Conservation (phyloP, 92 coral and sea anemone genomes). For the Desmophyllum pertusum region DNA sequence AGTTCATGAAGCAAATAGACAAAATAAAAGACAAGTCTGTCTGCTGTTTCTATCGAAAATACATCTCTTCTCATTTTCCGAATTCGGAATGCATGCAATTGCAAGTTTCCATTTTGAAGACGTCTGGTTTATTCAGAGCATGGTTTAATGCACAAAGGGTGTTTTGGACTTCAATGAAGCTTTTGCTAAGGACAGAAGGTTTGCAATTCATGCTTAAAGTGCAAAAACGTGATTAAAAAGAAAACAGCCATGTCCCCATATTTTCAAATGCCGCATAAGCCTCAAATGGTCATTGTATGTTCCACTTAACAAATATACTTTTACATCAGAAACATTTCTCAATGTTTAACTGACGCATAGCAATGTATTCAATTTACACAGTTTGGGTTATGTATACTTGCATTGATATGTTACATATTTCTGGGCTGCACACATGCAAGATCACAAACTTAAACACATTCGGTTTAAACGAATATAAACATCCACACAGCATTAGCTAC, state of each 20-base stretch:
- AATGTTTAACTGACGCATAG: background rate
- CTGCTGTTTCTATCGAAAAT: background rate
- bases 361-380: background rate
- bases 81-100: no score
- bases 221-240: background rate
- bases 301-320: background rate
- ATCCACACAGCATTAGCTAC: background rate
- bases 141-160: background rate
- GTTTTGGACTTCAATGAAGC: no score
- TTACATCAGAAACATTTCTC: background rate
- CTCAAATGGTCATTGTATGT: background rate
- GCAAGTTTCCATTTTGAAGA: background rate
- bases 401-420: background rate
- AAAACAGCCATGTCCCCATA: slow-evolving; percentile 3
- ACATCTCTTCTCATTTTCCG: background rate
- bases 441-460: background rate
- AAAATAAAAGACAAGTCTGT: background rate
- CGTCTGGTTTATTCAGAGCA: no score
- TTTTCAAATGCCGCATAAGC: background rate
- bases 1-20: background rate
- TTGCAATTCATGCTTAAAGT: background rate
- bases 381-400: background rate
- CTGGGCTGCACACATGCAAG: background rate
- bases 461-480: background rate
- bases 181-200: background rate